These are phyloP conservation scores for Pteria penguin DNA, from an alignment of 2,888 invertebrate species.

Conservation along the genomic window DNA sequence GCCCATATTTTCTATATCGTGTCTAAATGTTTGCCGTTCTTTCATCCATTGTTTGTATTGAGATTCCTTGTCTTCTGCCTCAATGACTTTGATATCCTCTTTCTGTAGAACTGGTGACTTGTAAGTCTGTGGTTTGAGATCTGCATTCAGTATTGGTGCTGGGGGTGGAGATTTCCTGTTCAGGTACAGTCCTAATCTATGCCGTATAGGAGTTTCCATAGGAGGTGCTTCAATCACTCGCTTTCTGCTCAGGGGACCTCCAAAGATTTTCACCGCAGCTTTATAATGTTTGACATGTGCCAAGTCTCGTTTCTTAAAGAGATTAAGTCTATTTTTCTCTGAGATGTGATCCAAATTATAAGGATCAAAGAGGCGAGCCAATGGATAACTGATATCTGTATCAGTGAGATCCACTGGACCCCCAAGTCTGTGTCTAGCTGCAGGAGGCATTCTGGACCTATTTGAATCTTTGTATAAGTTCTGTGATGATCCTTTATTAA, in stretches of 20 bases:
- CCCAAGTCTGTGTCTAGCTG: conserved; percentile 35
- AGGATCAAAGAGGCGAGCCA: conserved; percentile 75
- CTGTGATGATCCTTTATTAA: too few species aligned
- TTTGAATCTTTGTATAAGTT: too few species aligned
- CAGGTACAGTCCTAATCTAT: conserved; percentile 65
- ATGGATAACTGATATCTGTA: conserved; percentile 69
- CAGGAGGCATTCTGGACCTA: conserved; percentile 28
- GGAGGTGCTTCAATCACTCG: conserved; percentile 73
- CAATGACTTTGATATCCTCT: conserved; percentile 46
- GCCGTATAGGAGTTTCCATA: conserved; percentile 72
- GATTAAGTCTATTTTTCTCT: conserved; percentile 68
- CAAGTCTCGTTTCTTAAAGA: conserved; percentile 72
- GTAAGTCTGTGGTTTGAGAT: conserved; percentile 54
- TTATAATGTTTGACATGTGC: conserved; percentile 74
- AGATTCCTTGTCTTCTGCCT: conserved; percentile 56
- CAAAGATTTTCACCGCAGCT: conserved; percentile 76
- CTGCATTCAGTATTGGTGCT: conserved; percentile 56
- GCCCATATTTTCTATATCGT: conserved; percentile 72
- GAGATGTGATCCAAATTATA: conserved; percentile 76
- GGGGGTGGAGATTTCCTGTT: conserved; percentile 51
- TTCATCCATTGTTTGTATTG: conserved; percentile 72
- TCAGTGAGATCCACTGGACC: conserved; percentile 56
- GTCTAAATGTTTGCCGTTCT: conserved; percentile 70
- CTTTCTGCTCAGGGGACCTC: conserved; percentile 72
- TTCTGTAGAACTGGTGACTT: conserved; percentile 53